Evolutionary conservation across 2,888 invertebrate species (phyloP), one percentile per base, ranked within the genome.

Genomic region (Chrysotoxum bicinctum): DNA sequence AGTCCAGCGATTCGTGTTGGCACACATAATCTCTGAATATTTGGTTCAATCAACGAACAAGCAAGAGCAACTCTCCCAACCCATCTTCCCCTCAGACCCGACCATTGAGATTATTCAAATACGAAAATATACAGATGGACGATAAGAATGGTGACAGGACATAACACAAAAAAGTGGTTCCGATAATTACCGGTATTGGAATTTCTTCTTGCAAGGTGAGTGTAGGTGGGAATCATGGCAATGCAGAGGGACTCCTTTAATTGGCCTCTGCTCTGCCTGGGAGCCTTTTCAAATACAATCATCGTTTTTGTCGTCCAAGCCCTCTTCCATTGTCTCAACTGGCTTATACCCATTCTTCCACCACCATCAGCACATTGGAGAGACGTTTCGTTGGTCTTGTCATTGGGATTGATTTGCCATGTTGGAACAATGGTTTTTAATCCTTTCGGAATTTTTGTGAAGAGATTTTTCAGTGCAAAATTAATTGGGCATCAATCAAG

Each of bases 401-500:
- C 73, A 73, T 66, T 69, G 52, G 16, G 54, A 77, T 48, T 64
- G 81, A 81, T 75, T 81, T 73, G 72, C 37, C 74, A 64, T 62
- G 70, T 75, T 37, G 52, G 37, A 54, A 84, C 72, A 84, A 79
- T 79, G 79, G 62, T 40, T 70, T 78, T 84, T 75, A 78, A 66
- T 74, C 64, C 77, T 68, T 83, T 73, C 23, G 74, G 69, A 64
- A 69, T 74, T 66, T 82, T 73, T 60, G 37, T 66, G 66, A 75
- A 84, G 66, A 76, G 75, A 72, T 75, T 79, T 64, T 79, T 79
- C 75, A 72, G 66, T 76, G 75, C 40, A 66, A 66, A 84, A 84
- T 72, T 79, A 84, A 79, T 84, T 79, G 84, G 52, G 70, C 84
- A 84, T 84, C 79, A 84, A 84, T 84, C 84, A 79, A 73, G 40